Percentiles rank a stretch among this genome's conserved stretches.
Evolutionary conservation across 2,113 vertebrate genomes (phyloP).

Genomic region (Thalassoma bifasciatum): DNA sequence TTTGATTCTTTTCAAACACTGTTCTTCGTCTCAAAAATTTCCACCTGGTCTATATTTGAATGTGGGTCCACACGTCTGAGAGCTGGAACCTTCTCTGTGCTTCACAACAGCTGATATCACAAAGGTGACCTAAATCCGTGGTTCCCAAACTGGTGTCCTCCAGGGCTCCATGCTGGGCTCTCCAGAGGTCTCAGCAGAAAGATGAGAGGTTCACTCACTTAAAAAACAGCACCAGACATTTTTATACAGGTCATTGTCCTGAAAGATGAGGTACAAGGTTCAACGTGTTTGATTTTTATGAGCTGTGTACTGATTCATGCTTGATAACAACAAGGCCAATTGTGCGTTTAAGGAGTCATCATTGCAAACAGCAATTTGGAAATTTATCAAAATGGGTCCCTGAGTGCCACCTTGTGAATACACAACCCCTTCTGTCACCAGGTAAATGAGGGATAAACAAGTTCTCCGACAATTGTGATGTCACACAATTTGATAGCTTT

Average conservation of each 20-base stretch:
- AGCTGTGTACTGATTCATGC: too few species aligned
- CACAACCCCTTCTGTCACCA: too few species aligned
- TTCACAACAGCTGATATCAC: constrained; percentile 47
- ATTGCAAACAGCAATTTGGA: too few species aligned
- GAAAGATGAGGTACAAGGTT: too few species aligned
- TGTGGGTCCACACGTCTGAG: constrained; percentile 37
- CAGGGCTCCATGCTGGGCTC: neutral
- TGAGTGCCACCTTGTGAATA: too few species aligned
- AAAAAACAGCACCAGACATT: too few species aligned
- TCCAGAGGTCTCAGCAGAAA: constrained; percentile 16
- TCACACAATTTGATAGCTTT: too few species aligned
- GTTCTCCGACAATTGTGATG: too few species aligned
- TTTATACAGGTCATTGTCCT: neutral
- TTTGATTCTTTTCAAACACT: neutral
- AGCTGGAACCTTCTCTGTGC: constrained; percentile 38
- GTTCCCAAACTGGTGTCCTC: constrained; percentile 6
- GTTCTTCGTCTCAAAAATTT: neutral
- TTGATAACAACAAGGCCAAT: too few species aligned
- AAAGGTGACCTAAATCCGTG: constrained; percentile 62
- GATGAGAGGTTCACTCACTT: constrained; percentile 8
- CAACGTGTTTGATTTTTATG: neutral
- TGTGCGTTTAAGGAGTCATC: too few species aligned
- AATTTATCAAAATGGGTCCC: too few species aligned
- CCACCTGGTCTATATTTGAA: constrained; percentile 40
- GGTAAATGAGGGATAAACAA: too few species aligned